Evolutionary conservation across 2,797 vertebrate species (phyloP), one percentile per base, ranked within the genome.

Genomic region (Vespertilio murinus): DNA sequence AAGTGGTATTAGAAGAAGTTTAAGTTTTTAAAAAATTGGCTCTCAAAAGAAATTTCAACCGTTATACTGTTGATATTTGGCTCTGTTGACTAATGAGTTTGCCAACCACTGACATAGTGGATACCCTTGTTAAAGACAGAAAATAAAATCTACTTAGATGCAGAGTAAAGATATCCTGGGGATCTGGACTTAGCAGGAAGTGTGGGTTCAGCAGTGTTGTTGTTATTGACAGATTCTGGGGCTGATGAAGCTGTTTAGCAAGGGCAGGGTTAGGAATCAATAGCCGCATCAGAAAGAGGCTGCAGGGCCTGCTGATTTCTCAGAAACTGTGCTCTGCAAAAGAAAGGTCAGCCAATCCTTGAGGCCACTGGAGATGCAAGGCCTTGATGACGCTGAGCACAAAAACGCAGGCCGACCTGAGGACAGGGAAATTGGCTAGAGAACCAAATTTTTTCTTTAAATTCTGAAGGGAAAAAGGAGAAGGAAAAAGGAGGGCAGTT

Each of bases 201-300:
- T 45, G 25, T 17, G 14, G 8, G 35, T 18, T 73, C 45, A 81
- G 40, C 71, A 80, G 33, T 8, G 17, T 33, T 20, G 18, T 14
- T 47, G 35, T 23, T 97, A 94, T 88, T 79, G 90, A 97, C 92
- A 89, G 49, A 75, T 70, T 74, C 70, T 77, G 30, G 59, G 25
- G 71, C 90, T 88, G 71, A 96, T 80, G 65, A 86, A 82, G 54
- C 79, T 67, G 13, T 74, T 96, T 73, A 67, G 75, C 74, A 91
- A 88, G 28, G 74, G 12, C n/a, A 69, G 40, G 52, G 20, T 56
- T 56, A 56, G 92, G 52, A 49, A 96, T 96, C 96, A 49, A 97
- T 93, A 95, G 54, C 65, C 7, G 0, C 54, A 67, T 92, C 47
- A 95, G 85, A 90, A 81, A 92, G 84, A 88, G 0, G 2, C 30